A percentile compares a stretch with the other conserved stretches of the same genome.
These are phyloP conservation scores for Halictus ligatus DNA, from an alignment of 2,888 invertebrate genomes.

Conservation along the genomic window DNA sequence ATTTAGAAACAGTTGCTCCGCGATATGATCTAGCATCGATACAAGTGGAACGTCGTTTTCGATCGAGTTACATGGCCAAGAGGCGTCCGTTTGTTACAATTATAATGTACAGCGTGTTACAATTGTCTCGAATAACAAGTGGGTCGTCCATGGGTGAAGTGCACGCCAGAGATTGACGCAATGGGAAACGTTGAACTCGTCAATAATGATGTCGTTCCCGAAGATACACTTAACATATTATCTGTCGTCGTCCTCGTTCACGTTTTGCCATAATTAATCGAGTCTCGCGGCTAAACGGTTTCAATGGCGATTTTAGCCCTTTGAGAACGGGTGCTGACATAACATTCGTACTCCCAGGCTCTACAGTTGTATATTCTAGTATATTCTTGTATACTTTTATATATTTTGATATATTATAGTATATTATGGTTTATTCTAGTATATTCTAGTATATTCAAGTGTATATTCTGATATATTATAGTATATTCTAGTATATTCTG, in stretches of 20 bases:
- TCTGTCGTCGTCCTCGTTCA: background rate
- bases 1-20: background rate
- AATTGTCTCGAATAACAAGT: slow-evolving; percentile 6
- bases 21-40: background rate
- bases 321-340: too few relatives aligned
- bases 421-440: too few relatives aligned
- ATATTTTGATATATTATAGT: too few relatives aligned
- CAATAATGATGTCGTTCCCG: background rate
- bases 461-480: too few relatives aligned
- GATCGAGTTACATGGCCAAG: background rate
- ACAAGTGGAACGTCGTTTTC: background rate
- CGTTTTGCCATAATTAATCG: background rate
- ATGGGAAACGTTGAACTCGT: slow-evolving; percentile 19
- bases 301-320: background rate
- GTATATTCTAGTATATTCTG: too few relatives aligned
- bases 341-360: too few relatives aligned
- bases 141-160: slow-evolving; percentile 13
- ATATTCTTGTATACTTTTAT: too few relatives aligned
- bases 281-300: background rate
- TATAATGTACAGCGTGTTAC: background rate
- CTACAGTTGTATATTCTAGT: too few relatives aligned
- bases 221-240: slow-evolving; percentile 14
- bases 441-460: too few relatives aligned
- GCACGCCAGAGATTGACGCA: background rate
- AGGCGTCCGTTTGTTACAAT: background rate